Conservation (phyloP, 2,888 invertebrate genomes). For the Volucella inflata region DNA sequence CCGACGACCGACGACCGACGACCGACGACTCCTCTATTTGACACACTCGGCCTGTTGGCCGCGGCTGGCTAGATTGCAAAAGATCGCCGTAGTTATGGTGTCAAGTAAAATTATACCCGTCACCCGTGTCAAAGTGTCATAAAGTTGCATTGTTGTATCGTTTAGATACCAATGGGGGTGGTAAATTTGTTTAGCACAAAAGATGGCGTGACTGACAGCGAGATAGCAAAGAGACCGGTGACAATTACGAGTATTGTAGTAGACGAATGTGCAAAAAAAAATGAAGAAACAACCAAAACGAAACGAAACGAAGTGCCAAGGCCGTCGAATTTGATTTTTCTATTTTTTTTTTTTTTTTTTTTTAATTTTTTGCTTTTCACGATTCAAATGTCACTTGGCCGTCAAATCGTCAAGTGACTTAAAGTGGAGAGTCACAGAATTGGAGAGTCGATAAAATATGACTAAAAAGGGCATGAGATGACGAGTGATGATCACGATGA, state of each 20-base stretch:
- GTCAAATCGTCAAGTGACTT: constrained; percentile 54
- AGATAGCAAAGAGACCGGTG: neutral
- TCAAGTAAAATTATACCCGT: constrained; percentile 60
- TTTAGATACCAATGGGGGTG: neutral
- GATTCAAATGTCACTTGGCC: constrained; percentile 62
- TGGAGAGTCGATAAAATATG: constrained; percentile 55
- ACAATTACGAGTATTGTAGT: constrained; percentile 17
- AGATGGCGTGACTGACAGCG: constrained; percentile 68
- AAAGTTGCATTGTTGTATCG: constrained; percentile 46
- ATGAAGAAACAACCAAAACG: neutral
- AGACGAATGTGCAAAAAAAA: constrained; percentile 15
- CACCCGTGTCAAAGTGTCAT: constrained; percentile 67
- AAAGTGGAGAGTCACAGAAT: constrained; percentile 41
- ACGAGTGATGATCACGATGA: constrained; percentile 51
- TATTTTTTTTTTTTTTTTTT: neutral
- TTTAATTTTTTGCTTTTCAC: neutral
- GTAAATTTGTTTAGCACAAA: constrained; percentile 49
- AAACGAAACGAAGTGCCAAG: too few relatives aligned
- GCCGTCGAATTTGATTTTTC: too few relatives aligned
- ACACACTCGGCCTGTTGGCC: constrained; percentile 15
- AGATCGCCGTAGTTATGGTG: constrained; percentile 50
- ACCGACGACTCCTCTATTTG: constrained; percentile 19
- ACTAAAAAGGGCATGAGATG: constrained; percentile 56
- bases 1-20: too few relatives aligned
- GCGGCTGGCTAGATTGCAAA: neutral